These are phyloP conservation scores for Dasyornis broadbenti DNA, from an alignment of 2,113 vertebrate species.

Conservation along the genomic window DNA sequence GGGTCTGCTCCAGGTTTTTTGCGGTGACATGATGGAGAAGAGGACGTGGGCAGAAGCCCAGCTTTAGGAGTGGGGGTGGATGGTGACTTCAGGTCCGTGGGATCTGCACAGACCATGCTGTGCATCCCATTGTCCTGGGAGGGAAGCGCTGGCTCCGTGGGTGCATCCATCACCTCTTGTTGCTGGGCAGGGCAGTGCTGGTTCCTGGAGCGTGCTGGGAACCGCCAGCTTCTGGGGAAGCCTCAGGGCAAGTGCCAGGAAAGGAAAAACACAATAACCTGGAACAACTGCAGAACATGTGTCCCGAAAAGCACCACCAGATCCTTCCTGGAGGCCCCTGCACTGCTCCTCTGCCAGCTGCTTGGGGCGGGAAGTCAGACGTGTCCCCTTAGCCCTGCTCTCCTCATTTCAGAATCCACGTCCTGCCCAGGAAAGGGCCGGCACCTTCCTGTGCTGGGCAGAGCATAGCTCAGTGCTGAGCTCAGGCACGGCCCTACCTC, in stretches of 20 bases:
- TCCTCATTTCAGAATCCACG: not conserved
- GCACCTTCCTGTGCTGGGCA: slow-evolving; percentile 33
- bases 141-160: accelerated
- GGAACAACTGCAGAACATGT: not conserved
- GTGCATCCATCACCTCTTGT: not conserved
- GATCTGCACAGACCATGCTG: not conserved
- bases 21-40: not conserved
- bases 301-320: not conserved
- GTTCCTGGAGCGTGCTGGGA: slow-evolving; percentile 13
- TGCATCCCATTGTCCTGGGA: not conserved
- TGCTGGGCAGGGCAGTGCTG: not conserved
- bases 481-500: not conserved
- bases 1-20: not conserved
- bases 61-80: not conserved
- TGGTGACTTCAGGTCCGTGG: accelerated
- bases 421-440: slow-evolving; percentile 25
- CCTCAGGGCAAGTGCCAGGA: slow-evolving; percentile 15
- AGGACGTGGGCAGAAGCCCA: not conserved
- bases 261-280: not conserved
- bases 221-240: not conserved
- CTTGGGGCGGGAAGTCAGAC: accelerated
- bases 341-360: not conserved
- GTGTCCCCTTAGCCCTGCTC: not conserved
- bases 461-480: not conserved
- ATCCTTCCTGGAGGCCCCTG: slow-evolving; percentile 8